Base-by-base conservation (phyloP, 2,113 vertebrate genomes). In the Coregonus clupeaformis region DNA sequence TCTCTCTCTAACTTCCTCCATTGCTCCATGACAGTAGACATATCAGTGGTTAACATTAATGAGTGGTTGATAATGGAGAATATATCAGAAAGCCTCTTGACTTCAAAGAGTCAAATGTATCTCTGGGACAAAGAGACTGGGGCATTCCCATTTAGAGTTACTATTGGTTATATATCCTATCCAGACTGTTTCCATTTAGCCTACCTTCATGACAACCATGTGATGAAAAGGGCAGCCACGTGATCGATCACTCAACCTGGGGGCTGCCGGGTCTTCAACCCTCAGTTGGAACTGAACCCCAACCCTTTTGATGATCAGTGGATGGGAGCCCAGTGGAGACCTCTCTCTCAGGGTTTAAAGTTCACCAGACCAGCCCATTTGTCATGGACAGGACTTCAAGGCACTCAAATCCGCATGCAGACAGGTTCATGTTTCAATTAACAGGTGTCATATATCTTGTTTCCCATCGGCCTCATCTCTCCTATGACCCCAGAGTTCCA, bases 151-250 rank as follows among this genome's bases (percentile, higher is more conserved):
- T 85, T 79, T 78, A 76, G 73, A 80, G 66, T 82, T 85, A 80
- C 14, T 52, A 52, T 18, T 52, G 5, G 42, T 60, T 30, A 77
- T 81, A 77, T 78, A 69, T 72, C 70, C 69, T 64, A 47, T 18
- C 49, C 49, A 63, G 64, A 85, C 84, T 81, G 84, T 90, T 89
- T 87, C 84, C 85, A 85, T 86, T 86, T 9, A 22, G 57, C n/a
- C n/a, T 81, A 82, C 72, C 81, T 86, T 77, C 52, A 79, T 89
- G 79, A 89, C 81, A 85, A 85, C 76, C 74, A 79, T 69, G 84
- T 85, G 80, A 12, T 81, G 83, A 89, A 88, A 88, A 87, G 79
- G 73, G 85, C 78, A 89, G 86, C 89, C 77, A 45, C 18, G 30
- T 74, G 49, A 52, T 82, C 75, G 82, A 77, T 75, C 80, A 84